These are phyloP conservation scores for Acanthis flammea DNA, from an alignment of 2,797 vertebrate genomes.

Conservation along the genomic window DNA sequence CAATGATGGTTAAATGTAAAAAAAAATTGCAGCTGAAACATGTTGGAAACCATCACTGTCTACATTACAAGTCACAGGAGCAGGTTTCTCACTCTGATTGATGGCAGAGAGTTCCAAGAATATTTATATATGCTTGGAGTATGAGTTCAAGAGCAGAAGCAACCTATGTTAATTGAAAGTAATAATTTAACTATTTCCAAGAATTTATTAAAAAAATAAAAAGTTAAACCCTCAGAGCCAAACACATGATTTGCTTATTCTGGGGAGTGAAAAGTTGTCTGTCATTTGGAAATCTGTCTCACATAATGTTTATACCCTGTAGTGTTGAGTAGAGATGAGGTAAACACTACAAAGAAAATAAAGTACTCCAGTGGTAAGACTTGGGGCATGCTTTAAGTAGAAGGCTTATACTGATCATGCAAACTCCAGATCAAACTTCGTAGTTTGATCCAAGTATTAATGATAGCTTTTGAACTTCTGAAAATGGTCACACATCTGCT, in stretches of 20 bases:
- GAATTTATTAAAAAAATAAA: not conserved
- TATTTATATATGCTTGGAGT: not conserved
- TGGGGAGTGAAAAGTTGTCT: not conserved
- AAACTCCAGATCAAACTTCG: not conserved
- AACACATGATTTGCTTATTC: not conserved
- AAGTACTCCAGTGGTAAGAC: not conserved
- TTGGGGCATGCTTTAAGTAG: not conserved
- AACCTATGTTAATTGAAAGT: conserved; percentile 13
- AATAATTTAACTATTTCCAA: not conserved
- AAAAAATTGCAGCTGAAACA: not conserved
- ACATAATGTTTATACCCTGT: not conserved
- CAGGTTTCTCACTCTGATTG: not conserved
- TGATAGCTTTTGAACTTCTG: not conserved
- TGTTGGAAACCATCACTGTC: conserved; percentile 45
- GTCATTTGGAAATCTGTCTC: not conserved
- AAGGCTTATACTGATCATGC: not conserved
- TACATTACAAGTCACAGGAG: conserved; percentile 31
- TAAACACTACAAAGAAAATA: not conserved
- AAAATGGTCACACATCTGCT: not conserved
- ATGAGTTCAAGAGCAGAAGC: conserved; percentile 34
- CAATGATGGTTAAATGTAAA: not conserved
- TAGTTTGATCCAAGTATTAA: not conserved
- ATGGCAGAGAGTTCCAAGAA: not conserved
- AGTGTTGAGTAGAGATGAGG: not conserved
- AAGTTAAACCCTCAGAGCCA: not conserved